These are phyloP conservation scores for Phoebastria nigripes DNA, from an alignment of 2,797 vertebrate genomes.

Conservation along the genomic window DNA sequence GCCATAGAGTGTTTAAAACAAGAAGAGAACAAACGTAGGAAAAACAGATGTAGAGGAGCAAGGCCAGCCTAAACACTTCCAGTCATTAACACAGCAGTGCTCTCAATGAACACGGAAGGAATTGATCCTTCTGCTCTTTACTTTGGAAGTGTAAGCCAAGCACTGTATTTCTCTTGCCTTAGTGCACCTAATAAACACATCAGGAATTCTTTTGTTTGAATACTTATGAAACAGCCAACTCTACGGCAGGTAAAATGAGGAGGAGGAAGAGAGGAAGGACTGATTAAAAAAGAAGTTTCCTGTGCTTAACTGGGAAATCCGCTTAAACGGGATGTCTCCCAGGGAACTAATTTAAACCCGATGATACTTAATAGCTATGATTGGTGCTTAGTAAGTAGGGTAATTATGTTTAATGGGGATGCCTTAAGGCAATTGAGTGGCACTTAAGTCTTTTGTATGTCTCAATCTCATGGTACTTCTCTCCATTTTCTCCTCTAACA, in stretches of 20 bases:
- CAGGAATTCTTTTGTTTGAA: neutral
- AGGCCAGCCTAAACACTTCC: neutral
- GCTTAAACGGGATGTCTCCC: conserved; percentile 58
- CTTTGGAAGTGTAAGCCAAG: neutral
- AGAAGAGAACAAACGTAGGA: neutral
- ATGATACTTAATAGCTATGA: conserved; percentile 68
- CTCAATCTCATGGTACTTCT: conserved; percentile 62
- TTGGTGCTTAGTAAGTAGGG: conserved; percentile 67
- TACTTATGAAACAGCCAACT: neutral
- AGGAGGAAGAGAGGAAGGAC: neutral
- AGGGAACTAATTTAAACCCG: conserved; percentile 67
- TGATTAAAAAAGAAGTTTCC: conserved; percentile 47
- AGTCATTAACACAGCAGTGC: neutral
- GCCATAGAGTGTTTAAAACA: neutral
- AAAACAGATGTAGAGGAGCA: neutral
- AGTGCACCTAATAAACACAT: neutral
- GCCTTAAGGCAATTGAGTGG: conserved; percentile 69
- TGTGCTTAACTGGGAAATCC: conserved; percentile 54
- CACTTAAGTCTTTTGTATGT: conserved; percentile 66
- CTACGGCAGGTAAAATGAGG: neutral
- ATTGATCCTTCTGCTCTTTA: neutral
- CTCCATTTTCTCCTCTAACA: conserved; percentile 48
- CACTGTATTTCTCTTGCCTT: neutral
- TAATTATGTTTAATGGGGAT: conserved; percentile 69
- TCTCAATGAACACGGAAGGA: neutral